phyloP scores from a whole-genome alignment of 2,797 vertebrate genomes.

The Lepidocolaptes lacrymiger region DNA sequence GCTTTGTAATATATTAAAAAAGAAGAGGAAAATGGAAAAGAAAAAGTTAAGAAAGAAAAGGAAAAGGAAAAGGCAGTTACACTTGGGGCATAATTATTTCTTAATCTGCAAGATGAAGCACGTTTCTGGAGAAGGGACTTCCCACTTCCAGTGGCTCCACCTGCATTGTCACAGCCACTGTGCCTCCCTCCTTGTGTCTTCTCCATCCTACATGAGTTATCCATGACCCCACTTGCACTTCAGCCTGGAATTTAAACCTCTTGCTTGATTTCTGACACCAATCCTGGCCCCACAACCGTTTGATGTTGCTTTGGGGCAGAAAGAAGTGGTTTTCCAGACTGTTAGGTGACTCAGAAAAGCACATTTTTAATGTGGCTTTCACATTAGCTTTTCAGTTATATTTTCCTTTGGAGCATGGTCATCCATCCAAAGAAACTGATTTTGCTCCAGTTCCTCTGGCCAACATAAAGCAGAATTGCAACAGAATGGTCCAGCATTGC shows the following conservation, averaged over 20 bases:
- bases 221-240: not conserved
- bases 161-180: not conserved
- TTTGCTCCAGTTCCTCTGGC: not conserved
- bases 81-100: not conserved
- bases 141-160: not conserved
- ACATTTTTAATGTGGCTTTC: not conserved
- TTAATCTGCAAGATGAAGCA: not conserved
- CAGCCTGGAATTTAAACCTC: not conserved
- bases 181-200: not conserved
- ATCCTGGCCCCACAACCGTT: not conserved
- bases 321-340: not conserved
- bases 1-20: not conserved
- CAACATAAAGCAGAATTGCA: not conserved
- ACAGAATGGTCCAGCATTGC: not conserved
- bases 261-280: not conserved
- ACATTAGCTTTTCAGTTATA: not conserved
- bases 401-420: not conserved
- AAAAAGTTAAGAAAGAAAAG: fast-evolving
- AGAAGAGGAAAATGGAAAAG: not conserved
- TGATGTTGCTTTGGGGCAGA: not conserved
- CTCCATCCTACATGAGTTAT: not conserved
- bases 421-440: not conserved
- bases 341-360: not conserved
- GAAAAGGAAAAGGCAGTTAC: fast-evolving
- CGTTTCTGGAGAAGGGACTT: not conserved